Evolutionary conservation across 2,888 invertebrate species (phyloP), one percentile per base, ranked within the genome.

Genomic region (Apodemia mormo): DNA sequence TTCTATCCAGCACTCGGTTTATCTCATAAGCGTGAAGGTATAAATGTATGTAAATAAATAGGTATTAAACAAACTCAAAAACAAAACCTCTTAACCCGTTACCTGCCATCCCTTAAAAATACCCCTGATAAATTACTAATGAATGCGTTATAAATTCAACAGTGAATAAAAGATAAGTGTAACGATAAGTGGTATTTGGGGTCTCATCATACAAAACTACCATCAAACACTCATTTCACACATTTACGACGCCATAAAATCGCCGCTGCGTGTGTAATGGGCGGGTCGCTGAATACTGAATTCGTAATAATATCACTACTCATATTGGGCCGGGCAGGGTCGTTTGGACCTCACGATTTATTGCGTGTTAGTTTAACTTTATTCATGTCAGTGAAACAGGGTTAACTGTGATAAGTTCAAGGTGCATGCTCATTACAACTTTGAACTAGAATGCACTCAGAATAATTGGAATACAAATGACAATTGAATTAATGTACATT

Each of bases 241-340:
- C 76, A 75, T 80, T 79, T 76, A 81, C 78, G 77, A 76, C 70
- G 68, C 70, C 71, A 74, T 78, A 77, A 78, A 81, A 73, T 54
- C 73, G 74, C 64, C 72, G 71, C 73, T 68, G 75, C 75, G 76
- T 79, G 78, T 79, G 78, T 77, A 75, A 74, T 75, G 68, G 74
- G 68, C 74, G 66, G 73, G 71, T 71, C 69, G 75, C 78, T 81
- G 80, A 81, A 80, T 81, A 73, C 72, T 77, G 80, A 49, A 49
- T 49, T 49, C 49, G 49, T 49, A 49, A 14, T 14, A 49, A 49
- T 49, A n/a, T 40, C 40, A 7, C 9, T 49, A 49, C 6, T 49
- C 14, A 14, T 49, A 49, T 29, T 5, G 22, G 54, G 2, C 54
- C 58, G 5, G 29, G 29, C 58, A n/a, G 29, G 58, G 58, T 58